Conservation (phyloP, 2,888 invertebrate genomes). For the Yponomeuta sedellus region DNA sequence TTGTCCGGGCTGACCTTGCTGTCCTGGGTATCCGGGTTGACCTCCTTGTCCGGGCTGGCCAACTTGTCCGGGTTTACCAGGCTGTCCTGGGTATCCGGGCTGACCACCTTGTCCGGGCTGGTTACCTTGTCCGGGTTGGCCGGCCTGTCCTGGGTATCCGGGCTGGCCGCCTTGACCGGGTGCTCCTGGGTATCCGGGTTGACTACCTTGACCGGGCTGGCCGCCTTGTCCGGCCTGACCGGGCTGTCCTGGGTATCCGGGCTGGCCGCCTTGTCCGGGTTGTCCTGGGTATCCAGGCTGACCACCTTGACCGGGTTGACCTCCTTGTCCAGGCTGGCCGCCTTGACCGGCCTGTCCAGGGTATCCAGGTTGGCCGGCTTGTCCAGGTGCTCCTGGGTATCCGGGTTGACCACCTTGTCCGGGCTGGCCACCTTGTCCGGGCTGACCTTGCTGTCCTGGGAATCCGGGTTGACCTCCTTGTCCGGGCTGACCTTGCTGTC, state of each 20-base stretch:
- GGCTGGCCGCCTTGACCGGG: slow-evolving; percentile 12
- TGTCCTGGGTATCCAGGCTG: slow-evolving; percentile 27
- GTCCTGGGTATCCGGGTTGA: slow-evolving; percentile 23
- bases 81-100: slow-evolving; percentile 26
- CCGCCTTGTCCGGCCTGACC: slow-evolving; percentile 32
- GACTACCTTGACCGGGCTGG: slow-evolving; percentile 25
- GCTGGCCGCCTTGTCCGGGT: slow-evolving; percentile 19
- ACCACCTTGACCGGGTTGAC: slow-evolving; percentile 34
- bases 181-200: slow-evolving; percentile 13
- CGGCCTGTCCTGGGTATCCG: slow-evolving; percentile 4
- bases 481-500: slow-evolving; percentile 21
- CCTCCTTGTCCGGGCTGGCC: slow-evolving; percentile 33
- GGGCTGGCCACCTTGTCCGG: slow-evolving; percentile 16
- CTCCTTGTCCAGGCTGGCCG: slow-evolving; percentile 34
- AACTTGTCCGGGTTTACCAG: slow-evolving; percentile 45
- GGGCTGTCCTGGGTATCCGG: slow-evolving; percentile 29
- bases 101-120: slow-evolving; percentile 23
- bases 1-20: slow-evolving; percentile 27
- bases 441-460: slow-evolving; percentile 13
- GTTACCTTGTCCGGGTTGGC: slow-evolving; percentile 23
- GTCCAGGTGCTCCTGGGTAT: slow-evolving; percentile 24
- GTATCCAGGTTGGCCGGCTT: slow-evolving; percentile 11
- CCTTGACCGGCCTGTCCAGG: slow-evolving; percentile 23
- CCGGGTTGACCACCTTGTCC: slow-evolving; percentile 19
- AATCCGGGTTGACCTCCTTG: slow-evolving; percentile 15